A percentile compares a stretch with the other conserved stretches of the same genome.
Evolutionary conservation across 2,797 vertebrate genomes (phyloP).

Genomic region (Enteromius trimaculatus): DNA sequence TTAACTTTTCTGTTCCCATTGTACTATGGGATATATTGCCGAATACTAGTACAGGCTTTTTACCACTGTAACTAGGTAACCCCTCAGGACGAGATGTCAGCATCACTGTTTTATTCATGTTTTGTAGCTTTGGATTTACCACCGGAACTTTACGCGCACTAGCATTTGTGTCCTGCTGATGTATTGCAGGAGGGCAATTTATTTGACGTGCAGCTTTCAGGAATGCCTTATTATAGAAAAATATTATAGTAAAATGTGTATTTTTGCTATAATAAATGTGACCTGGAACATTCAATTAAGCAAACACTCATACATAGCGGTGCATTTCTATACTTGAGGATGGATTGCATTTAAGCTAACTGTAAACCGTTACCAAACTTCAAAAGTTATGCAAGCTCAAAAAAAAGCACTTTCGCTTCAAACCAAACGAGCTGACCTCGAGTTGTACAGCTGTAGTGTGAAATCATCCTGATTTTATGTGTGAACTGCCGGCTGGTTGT

Average conservation of each 20-base stretch:
- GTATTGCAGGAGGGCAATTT: slow-evolving; percentile 6
- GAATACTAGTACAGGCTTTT: slow-evolving; percentile 8
- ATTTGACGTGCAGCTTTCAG: slow-evolving; percentile 27
- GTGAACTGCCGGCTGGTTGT: slow-evolving; percentile 14
- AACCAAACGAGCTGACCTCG: background rate
- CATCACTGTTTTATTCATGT: slow-evolving; percentile 27
- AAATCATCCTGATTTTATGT: slow-evolving; percentile 2
- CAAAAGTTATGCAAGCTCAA: background rate
- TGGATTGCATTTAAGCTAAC: background rate
- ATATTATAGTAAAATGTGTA: background rate
- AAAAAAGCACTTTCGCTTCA: background rate
- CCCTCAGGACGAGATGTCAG: slow-evolving; percentile 18
- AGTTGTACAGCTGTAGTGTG: background rate
- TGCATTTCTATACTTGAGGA: background rate
- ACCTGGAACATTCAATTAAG: background rate
- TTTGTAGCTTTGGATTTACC: slow-evolving; percentile 13
- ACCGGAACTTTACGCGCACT: background rate
- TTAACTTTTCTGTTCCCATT: background rate
- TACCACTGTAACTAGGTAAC: slow-evolving; percentile 14
- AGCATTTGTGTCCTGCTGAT: background rate
- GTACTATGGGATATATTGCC: background rate
- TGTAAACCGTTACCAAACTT: background rate
- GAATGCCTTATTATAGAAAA: slow-evolving; percentile 5
- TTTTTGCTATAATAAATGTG: background rate
- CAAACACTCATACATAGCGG: background rate